Percentiles rank a stretch among this genome's conserved stretches.
phyloP scores from a whole-genome alignment of 1,140 invertebrate species.

The Drosophila orosa region DNA sequence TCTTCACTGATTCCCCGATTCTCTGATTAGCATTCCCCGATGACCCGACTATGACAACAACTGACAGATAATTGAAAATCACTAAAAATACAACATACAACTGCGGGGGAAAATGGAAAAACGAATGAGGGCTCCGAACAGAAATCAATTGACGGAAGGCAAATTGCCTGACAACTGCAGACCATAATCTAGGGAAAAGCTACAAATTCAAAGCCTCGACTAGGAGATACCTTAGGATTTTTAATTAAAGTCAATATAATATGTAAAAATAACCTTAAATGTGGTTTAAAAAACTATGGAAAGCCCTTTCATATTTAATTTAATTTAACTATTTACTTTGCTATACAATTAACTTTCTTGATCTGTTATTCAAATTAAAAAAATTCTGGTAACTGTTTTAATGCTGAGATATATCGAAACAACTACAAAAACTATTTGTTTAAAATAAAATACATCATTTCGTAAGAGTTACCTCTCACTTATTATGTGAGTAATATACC shows the following conservation, averaged over 20 bases:
- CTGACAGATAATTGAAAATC: constrained; percentile 73
- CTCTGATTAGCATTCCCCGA: constrained; percentile 55
- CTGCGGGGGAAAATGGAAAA: background rate
- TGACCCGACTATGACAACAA: constrained; percentile 58
- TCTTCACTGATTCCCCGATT: background rate
- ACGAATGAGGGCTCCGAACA: constrained; percentile 6
- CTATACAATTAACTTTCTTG: no score
- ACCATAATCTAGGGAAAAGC: constrained; percentile 21
- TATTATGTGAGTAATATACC: background rate
- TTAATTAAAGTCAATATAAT: no score
- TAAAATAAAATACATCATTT: no score
- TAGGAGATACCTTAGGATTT: background rate
- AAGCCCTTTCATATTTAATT: background rate
- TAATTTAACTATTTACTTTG: no score
- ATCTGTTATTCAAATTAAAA: no score
- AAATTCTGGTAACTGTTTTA: no score
- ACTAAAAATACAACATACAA: constrained; percentile 33
- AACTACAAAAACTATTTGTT: background rate
- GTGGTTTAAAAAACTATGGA: background rate
- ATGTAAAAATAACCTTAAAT: background rate
- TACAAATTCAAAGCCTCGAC: background rate
- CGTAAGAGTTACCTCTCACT: background rate
- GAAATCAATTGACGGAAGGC: constrained; percentile 48
- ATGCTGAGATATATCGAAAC: background rate
- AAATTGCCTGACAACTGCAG: constrained; percentile 59